Percentiles rank a stretch among this genome's conserved stretches.
phyloP scores from a whole-genome alignment of 2,113 vertebrate genomes.

The Candoia aspera region DNA sequence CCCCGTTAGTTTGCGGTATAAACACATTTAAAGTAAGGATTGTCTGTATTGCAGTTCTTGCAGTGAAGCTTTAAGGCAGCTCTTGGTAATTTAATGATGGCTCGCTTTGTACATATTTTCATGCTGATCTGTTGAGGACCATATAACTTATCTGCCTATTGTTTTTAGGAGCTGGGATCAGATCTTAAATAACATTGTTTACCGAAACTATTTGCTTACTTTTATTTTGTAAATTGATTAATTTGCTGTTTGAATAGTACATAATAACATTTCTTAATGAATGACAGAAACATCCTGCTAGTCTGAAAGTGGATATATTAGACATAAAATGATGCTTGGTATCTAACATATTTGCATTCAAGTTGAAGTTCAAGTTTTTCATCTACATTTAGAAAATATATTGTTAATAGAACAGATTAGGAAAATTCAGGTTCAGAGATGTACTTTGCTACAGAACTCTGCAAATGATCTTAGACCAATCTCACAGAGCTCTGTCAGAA shows the following conservation, averaged over 20 bases:
- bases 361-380: neutral
- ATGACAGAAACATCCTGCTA: neutral
- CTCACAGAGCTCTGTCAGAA: neutral
- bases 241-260: neutral
- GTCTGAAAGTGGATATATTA: neutral
- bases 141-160: neutral
- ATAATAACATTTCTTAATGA: neutral
- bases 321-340: fast-evolving
- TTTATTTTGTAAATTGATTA: neutral
- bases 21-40: neutral
- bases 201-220: fast-evolving
- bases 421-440: too few species aligned
- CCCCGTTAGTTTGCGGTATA: neutral
- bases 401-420: neutral
- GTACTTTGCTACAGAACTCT: too few species aligned
- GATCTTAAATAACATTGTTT: neutral
- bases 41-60: neutral
- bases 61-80: neutral
- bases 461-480: too few species aligned
- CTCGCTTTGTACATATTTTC: fast-evolving
- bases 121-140: neutral
- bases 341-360: neutral
- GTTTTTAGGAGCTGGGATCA: neutral
- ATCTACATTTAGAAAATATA: neutral
- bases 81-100: neutral